Evolutionary conservation across 2,888 invertebrate species (phyloP), one percentile per base, ranked within the genome.

Genomic region (Nemotelus nigrinus): DNA sequence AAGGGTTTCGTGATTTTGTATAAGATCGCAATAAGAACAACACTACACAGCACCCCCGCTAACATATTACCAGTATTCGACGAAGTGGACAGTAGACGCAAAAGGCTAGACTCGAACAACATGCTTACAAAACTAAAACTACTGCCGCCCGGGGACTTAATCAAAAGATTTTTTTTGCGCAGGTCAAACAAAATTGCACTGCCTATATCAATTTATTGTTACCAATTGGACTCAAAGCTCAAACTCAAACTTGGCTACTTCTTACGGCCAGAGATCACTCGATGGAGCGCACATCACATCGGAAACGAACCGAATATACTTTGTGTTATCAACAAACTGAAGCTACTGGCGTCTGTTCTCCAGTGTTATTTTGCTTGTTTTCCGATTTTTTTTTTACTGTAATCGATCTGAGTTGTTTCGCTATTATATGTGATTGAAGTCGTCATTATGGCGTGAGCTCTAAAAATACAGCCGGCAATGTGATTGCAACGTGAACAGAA

Each of bases 1-100:
- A 72, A 72, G 2, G 72, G 72, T 10, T 63, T 74, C n/a, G 74
- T 63, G 4, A 63, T 44, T 44, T 74, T 74, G 41, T 74, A 74
- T 39, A 74, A 2, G 39, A 74, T 7, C 8, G 48, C 60, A 45
- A 74, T 60, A 7, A 60, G 39, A 5, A 48, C 6, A 60, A 74
- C 47, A 74, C 74, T 8, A 74, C 74, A 74, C 47, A 60, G 48
- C 4, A 63, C 10, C 60, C 74, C 74, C 47, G 60, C 60, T 50
- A 74, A 10, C 50, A 74, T 74, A 48, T 60, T 55, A 57, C 57
- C 74, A 47, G 63, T 10, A 45, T 45, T 47, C 10, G 48, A 8
- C 8, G 47, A 48, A 39, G 48, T 39, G 7, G 60, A 4, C 41
- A 70, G 25, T 25, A 70, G 55, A 25, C 70, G 70, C n/a, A 70